These are phyloP conservation scores for Garra rufa DNA, from an alignment of 2,113 vertebrate species.

Conservation along the genomic window DNA sequence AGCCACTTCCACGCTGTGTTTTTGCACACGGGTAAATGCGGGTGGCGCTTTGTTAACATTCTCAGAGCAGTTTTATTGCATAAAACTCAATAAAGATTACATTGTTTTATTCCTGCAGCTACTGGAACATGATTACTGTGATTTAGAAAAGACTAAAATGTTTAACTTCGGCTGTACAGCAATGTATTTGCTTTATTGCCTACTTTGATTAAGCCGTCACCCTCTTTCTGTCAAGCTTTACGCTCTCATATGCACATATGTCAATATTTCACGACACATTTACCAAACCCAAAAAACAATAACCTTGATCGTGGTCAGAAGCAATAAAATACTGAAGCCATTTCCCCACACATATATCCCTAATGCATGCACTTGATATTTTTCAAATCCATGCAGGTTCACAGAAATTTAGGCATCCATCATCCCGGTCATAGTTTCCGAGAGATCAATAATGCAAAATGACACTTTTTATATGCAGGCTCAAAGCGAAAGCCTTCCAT, in stretches of 20 bases:
- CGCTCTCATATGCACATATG: background rate
- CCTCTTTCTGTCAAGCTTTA: background rate
- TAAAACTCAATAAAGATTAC: background rate
- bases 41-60: background rate
- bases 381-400: slow-evolving; percentile 40
- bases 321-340: slow-evolving; percentile 28
- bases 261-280: background rate
- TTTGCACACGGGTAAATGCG: background rate
- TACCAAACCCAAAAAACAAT: background rate
- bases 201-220: background rate
- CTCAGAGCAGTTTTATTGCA: background rate
- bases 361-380: slow-evolving; percentile 26
- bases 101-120: background rate
- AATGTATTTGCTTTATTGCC: background rate
- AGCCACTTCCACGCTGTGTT: background rate
- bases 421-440: slow-evolving; percentile 48
- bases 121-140: background rate
- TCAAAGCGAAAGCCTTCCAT: slow-evolving; percentile 56
- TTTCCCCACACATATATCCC: background rate
- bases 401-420: slow-evolving; percentile 37
- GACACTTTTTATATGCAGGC: slow-evolving; percentile 59
- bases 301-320: slow-evolving; percentile 26
- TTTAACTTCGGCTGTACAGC: background rate
- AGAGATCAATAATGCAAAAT: slow-evolving; percentile 61
- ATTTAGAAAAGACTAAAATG: background rate